Percentiles rank a stretch among this genome's conserved stretches.
phyloP scores from a whole-genome alignment of 2,888 invertebrate species.

The Athalia cordata region DNA sequence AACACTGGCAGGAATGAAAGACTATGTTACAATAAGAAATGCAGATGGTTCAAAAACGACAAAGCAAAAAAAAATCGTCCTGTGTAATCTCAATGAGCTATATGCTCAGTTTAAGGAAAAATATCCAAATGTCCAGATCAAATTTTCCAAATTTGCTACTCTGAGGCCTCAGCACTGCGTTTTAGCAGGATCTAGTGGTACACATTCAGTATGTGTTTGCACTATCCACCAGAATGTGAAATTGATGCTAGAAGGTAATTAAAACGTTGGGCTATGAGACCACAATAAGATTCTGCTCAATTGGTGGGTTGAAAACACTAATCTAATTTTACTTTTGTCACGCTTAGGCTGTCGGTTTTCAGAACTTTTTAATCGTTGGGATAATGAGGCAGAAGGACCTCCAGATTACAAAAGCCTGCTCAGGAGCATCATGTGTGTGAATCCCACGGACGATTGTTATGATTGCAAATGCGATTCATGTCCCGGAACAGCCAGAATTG shows the following conservation, averaged over 20 bases:
- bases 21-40: constrained; percentile 47
- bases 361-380: neutral
- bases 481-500: constrained; percentile 21
- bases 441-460: constrained; percentile 40
- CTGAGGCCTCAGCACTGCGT: constrained; percentile 48
- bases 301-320: no score
- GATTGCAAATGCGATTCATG: constrained; percentile 36
- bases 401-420: constrained; percentile 10
- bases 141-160: constrained; percentile 48
- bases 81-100: constrained; percentile 50
- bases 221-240: constrained; percentile 51
- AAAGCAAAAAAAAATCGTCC: constrained; percentile 42
- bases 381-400: neutral
- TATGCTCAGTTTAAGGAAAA: constrained; percentile 46
- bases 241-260: constrained; percentile 46
- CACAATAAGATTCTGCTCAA: no score
- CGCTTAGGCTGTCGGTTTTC: constrained; percentile 12
- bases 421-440: constrained; percentile 40
- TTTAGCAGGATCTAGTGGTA: constrained; percentile 47
- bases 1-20: constrained; percentile 53
- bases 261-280: neutral
- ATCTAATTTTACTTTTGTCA: no score
- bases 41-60: constrained; percentile 35
- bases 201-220: constrained; percentile 49
- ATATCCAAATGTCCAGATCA: constrained; percentile 47